Percentiles rank a stretch among this genome's conserved stretches.
These are phyloP conservation scores for Atethmia centrago DNA, from an alignment of 2,888 invertebrate species.

Conservation along the genomic window DNA sequence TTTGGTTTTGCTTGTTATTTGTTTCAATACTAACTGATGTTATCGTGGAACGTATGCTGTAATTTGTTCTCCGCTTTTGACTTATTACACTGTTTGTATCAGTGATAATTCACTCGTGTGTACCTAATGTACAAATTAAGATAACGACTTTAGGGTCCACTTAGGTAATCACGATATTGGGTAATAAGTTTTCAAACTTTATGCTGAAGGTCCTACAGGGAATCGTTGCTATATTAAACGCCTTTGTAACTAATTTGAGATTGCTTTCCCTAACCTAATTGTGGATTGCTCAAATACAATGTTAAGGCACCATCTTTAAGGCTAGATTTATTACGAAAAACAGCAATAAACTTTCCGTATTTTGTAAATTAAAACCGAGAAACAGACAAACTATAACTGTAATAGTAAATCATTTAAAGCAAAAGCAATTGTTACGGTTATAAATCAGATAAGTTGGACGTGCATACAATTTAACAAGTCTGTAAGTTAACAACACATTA, in stretches of 20 bases:
- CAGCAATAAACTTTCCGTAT: constrained; percentile 23
- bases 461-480: constrained; percentile 78
- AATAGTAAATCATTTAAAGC: constrained; percentile 71
- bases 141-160: constrained; percentile 36
- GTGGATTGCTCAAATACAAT: not conserved
- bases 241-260: constrained; percentile 31
- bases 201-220: constrained; percentile 27
- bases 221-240: constrained; percentile 25
- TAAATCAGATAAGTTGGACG: constrained; percentile 77
- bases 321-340: constrained; percentile 3
- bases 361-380: constrained; percentile 43
- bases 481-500: constrained; percentile 76
- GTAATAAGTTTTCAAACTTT: constrained; percentile 30
- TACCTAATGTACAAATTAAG: constrained; percentile 45
- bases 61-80: constrained; percentile 51
- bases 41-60: constrained; percentile 50
- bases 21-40: constrained; percentile 65
- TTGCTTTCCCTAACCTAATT: constrained; percentile 29
- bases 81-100: constrained; percentile 32
- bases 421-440: constrained; percentile 73
- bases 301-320: not conserved
- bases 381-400: constrained; percentile 51
- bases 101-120: constrained; percentile 38
- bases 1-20: constrained; percentile 71
- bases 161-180: constrained; percentile 36